Percentiles rank a stretch among this genome's conserved stretches.
Conservation (phyloP, 2,797 vertebrate species). For the Amblyraja radiata region DNA sequence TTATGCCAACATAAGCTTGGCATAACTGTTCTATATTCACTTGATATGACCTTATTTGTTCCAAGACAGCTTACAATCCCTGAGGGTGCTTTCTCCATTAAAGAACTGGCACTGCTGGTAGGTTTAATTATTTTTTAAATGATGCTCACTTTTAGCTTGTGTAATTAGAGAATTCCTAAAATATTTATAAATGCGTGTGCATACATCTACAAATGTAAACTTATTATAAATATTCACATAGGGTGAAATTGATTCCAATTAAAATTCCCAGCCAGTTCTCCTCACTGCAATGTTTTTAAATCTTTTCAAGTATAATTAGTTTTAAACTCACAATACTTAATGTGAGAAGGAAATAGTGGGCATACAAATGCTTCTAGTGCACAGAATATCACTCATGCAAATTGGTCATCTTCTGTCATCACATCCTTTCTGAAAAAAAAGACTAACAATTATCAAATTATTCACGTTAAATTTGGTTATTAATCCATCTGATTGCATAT, state of each 20-base stretch:
- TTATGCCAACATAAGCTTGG: neutral
- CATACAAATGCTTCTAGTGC: neutral
- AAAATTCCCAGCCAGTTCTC: neutral
- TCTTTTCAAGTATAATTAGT: neutral
- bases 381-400: neutral
- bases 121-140: neutral
- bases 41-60: neutral
- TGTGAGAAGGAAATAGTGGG: neutral
- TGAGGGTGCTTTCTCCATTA: neutral
- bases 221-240: neutral
- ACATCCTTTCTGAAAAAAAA: neutral
- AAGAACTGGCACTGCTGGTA: neutral
- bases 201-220: neutral
- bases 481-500: neutral
- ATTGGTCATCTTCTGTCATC: neutral
- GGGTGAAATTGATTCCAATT: neutral
- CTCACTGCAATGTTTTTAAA: neutral
- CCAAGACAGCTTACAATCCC: neutral
- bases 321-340: neutral
- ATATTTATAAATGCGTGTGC: neutral
- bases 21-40: neutral
- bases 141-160: neutral
- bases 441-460: neutral
- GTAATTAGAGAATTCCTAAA: neutral
- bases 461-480: neutral